Evolutionary conservation across 2,888 invertebrate species (phyloP).

Genomic region (Ligdia adustata): DNA sequence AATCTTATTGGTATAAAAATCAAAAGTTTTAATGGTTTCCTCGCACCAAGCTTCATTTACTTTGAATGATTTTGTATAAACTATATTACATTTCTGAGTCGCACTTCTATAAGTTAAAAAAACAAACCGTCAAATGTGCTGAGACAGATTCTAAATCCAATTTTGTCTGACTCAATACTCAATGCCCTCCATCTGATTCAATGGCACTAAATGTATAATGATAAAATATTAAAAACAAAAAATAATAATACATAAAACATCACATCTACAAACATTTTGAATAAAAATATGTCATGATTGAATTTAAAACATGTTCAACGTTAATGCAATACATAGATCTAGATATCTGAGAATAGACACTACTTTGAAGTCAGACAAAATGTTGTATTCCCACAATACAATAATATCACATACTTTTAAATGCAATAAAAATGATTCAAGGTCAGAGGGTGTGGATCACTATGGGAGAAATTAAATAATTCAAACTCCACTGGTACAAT

Average conservation of each 20-base stretch:
- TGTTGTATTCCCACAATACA: conserved; percentile 73
- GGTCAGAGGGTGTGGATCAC: conserved; percentile 55
- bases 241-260: conserved; percentile 37
- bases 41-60: conserved; percentile 84
- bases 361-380: conserved; percentile 83
- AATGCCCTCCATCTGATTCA: conserved; percentile 58
- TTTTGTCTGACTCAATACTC: conserved; percentile 82
- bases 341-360: conserved; percentile 71
- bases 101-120: conserved; percentile 63
- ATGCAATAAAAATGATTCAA: conserved; percentile 63
- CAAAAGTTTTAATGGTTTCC: conserved; percentile 85
- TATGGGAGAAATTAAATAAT: conserved; percentile 75
- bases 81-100: conserved; percentile 76
- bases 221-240: conserved; percentile 45
- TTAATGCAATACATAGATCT: conserved; percentile 57
- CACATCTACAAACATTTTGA: conserved; percentile 42
- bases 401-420: conserved; percentile 84
- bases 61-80: conserved; percentile 81
- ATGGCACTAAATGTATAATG: conserved; percentile 65
- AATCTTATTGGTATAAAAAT: conserved; percentile 82
- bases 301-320: conserved; percentile 60
- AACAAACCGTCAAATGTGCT: conserved; percentile 59
- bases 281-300: conserved; percentile 49
- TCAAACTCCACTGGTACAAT: conserved; percentile 81
- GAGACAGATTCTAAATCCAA: conserved; percentile 66